phyloP scores from a whole-genome alignment of 2,797 vertebrate genomes.

The Triplophysa yarkandensis region DNA sequence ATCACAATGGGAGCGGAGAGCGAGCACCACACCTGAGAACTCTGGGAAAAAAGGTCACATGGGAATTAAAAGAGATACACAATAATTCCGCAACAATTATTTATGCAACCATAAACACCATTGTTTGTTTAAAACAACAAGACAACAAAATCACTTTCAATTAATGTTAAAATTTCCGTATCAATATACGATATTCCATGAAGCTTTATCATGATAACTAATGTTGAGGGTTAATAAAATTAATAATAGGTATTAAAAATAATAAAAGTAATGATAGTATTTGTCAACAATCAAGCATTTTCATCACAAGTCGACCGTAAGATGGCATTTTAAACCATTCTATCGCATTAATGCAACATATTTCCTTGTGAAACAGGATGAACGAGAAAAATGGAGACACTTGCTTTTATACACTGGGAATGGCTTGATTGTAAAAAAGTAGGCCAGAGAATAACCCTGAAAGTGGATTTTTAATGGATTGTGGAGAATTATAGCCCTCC shows the following conservation, averaged over 20 bases:
- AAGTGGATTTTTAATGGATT: too few species aligned
- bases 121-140: too few species aligned
- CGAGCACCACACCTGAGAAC: conserved; percentile 31
- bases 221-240: background rate
- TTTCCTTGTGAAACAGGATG: background rate
- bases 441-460: background rate
- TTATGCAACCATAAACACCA: background rate
- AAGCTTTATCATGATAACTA: background rate
- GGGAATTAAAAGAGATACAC: background rate
- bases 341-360: background rate
- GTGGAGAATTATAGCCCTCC: background rate
- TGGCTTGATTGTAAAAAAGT: background rate
- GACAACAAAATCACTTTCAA: too few species aligned
- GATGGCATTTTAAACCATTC: background rate
- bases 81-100: background rate
- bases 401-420: too few species aligned
- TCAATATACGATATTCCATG: background rate
- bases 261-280: background rate
- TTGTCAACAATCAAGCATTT: background rate
- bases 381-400: background rate
- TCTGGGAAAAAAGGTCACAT: conserved; percentile 2
- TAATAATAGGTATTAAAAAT: background rate
- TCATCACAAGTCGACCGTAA: background rate
- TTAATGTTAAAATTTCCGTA: too few species aligned
- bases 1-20: conserved; percentile 1